Evolutionary conservation across 2,113 vertebrate species (phyloP).

Genomic region (Naja naja): DNA sequence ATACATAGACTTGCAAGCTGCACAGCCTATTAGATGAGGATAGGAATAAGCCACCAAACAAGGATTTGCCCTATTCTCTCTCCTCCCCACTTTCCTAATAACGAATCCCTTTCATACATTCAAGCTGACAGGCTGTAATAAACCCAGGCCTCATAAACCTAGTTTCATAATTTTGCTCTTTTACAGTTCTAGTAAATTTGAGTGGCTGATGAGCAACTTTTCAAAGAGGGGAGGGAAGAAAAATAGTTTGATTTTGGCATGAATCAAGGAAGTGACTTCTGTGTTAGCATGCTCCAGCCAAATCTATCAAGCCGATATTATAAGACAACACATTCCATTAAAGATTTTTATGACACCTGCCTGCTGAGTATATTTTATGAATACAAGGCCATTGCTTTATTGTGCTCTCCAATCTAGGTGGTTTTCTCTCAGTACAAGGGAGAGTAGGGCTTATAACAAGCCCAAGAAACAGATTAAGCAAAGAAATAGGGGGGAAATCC

Average conservation of each 20-base stretch:
- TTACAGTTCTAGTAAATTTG: background rate
- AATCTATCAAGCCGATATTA: conserved; percentile 6
- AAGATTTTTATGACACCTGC: conserved; percentile 9
- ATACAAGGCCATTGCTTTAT: conserved; percentile 7
- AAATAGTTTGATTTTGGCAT: background rate
- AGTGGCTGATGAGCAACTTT: background rate
- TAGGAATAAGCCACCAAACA: background rate
- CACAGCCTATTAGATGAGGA: background rate
- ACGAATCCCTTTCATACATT: background rate
- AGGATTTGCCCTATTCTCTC: background rate
- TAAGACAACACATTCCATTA: conserved; percentile 4
- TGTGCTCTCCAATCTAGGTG: background rate
- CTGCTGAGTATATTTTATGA: background rate
- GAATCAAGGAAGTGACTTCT: background rate
- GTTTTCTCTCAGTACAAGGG: background rate
- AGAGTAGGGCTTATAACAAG: background rate
- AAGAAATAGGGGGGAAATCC: background rate
- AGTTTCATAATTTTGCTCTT: background rate
- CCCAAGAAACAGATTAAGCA: background rate
- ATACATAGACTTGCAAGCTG: background rate
- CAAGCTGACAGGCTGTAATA: background rate
- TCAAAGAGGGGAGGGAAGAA: background rate
- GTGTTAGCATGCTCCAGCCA: background rate
- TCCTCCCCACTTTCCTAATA: background rate
- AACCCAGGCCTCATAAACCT: background rate